Conservation (phyloP, 2,113 vertebrate genomes). For the Sigmodon hispidus region DNA sequence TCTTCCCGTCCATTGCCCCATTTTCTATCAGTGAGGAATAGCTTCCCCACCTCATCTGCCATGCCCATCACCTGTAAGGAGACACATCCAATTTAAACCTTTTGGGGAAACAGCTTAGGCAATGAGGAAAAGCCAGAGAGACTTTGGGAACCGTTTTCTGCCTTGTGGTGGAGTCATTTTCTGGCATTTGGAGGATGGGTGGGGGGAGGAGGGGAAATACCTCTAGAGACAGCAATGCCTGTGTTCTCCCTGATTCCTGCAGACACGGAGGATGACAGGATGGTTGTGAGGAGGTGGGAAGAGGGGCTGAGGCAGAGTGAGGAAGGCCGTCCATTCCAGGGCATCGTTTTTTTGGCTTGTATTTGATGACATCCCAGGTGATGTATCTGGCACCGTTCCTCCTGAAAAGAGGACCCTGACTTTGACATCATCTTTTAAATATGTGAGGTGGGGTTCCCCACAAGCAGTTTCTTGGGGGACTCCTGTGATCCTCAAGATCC, state of each 20-base stretch:
- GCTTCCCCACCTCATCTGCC: not conserved
- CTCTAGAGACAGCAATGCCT: not conserved
- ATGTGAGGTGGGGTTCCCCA: not conserved
- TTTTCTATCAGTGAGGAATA: not conserved
- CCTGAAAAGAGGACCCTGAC: too few species aligned
- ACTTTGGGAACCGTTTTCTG: not conserved
- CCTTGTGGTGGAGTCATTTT: not conserved
- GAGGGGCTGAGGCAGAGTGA: accelerated
- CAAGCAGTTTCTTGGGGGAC: not conserved
- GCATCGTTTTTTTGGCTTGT: not conserved
- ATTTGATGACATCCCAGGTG: not conserved
- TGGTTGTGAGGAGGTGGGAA: not conserved
- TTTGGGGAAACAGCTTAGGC: not conserved
- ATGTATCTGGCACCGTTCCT: accelerated
- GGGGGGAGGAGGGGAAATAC: accelerated
- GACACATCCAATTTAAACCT: not conserved
- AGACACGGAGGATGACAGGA: not conserved
- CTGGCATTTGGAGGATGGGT: accelerated
- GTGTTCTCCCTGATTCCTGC: not conserved
- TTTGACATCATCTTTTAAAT: too few species aligned
- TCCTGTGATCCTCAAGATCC: too few species aligned
- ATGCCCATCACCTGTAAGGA: not conserved
- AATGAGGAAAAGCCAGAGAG: not conserved
- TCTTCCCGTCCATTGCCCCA: accelerated
- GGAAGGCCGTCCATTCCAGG: too few species aligned